These are phyloP conservation scores for Sepioteuthis lessoniana DNA, from an alignment of 2,888 invertebrate species.

Conservation along the genomic window DNA sequence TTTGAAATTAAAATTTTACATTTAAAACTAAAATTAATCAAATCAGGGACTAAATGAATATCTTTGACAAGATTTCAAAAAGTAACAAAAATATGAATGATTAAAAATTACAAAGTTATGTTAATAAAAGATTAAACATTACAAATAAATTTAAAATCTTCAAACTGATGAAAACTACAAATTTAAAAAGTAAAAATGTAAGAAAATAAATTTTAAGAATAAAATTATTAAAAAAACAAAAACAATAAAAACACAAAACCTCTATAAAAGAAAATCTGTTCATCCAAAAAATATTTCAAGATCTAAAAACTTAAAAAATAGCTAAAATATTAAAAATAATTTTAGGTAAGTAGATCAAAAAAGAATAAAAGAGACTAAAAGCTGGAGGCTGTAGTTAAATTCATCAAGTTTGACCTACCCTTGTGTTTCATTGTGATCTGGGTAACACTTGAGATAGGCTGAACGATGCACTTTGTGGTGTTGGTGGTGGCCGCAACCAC, in stretches of 20 bases:
- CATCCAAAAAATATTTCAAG: background rate
- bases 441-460: conserved; percentile 60
- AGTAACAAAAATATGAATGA: background rate
- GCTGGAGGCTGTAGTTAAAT: background rate
- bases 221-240: too few relatives aligned
- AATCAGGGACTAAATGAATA: background rate
- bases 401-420: conserved; percentile 47
- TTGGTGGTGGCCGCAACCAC: conserved; percentile 55
- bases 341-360: background rate
- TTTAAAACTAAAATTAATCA: background rate
- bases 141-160: background rate
- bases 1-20: too few relatives aligned
- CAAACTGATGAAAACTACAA: background rate
- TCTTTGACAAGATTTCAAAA: background rate
- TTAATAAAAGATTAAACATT: background rate
- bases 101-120: background rate
- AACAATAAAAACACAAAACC: background rate
- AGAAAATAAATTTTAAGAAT: background rate
- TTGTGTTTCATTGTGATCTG: conserved; percentile 56
- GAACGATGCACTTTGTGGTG: conserved; percentile 59
- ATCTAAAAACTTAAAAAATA: background rate
- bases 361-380: background rate
- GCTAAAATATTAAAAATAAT: background rate
- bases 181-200: background rate
- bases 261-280: background rate